phyloP scores from a whole-genome alignment of 2,797 vertebrate species.

The Lithobates sylvaticus region DNA sequence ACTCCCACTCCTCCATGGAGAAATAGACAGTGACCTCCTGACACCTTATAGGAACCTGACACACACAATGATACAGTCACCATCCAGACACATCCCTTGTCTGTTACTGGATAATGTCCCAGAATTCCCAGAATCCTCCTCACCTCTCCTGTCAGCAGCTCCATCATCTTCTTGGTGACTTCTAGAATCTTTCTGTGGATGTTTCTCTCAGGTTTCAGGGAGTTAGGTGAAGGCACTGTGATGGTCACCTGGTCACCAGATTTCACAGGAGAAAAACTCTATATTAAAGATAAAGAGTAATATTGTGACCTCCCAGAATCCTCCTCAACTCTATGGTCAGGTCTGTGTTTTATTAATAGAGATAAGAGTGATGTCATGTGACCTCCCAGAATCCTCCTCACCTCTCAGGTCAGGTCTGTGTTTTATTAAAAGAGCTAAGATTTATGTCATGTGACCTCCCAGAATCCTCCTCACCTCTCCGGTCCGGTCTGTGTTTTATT shows the following conservation, averaged over 20 bases:
- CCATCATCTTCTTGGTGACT: neutral
- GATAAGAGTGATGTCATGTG: too few species aligned
- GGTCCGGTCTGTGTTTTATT: too few species aligned
- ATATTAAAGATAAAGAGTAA: too few species aligned
- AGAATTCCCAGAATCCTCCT: neutral
- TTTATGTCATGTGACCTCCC: too few species aligned
- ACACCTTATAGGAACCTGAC: neutral
- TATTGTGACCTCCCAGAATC: too few species aligned
- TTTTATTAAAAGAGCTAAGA: too few species aligned
- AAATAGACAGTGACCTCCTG: neutral
- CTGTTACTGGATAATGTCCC: neutral
- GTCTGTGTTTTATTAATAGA: too few species aligned
- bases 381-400: too few species aligned
- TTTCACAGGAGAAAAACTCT: too few species aligned
- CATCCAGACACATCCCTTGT: neutral
- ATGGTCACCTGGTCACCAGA: neutral
- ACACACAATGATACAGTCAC: neutral
- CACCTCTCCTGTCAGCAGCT: neutral
- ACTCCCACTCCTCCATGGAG: conserved; percentile 3
- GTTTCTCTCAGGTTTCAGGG: neutral
- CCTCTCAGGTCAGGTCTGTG: too few species aligned
- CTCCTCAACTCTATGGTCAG: too few species aligned
- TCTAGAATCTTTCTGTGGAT: neutral
- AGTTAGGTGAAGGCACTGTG: neutral
- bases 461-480: too few species aligned